Evolutionary conservation across 1,140 invertebrate species (phyloP), one percentile per base, ranked within the genome.

Genomic region (Orius insidiosus): DNA sequence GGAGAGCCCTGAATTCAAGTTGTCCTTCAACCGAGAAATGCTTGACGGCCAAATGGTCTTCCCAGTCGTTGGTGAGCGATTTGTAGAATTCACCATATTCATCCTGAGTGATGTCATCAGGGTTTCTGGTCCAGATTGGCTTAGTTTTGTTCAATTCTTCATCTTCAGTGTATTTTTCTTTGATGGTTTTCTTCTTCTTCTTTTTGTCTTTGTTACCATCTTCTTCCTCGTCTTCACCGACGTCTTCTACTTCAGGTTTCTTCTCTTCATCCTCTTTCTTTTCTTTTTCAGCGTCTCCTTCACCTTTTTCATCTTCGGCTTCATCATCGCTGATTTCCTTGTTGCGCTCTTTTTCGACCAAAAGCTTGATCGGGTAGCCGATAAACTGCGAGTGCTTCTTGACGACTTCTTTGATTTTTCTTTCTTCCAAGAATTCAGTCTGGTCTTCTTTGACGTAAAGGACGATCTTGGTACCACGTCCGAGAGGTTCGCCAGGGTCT

Each of bases 61-160:
- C 95, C 94, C 93, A 98, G 62, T 98, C 95, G 58, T 98, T 97
- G 50, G 92, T 95, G 9, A 98, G 68, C 0, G 85, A 88, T 66
- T 98, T 98, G 78, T 98, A 98, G 70, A 98, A 98, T 68, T 98
- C 95, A 48, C 88, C 93, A 62, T 98, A 98, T 62, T 98, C 94
- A 57, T 97, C 92, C 57, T 93, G 82, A 36, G 80, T 86, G 58
- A 98, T 98, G 56, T 98, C 93, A 67, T 97, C 92, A 33, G 92
- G 84, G 59, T 97, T 98, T 53, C 94, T 73, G 3, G 93, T 98
- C 94, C 95, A 98, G 58, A 98, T 84, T 6, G 95, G 94, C 66
- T 98, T 98, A 5, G 92, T 97, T 60, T 98, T 98, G 72, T 98
- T 98, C 11, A 98, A 61, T 59, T 98, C 92, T 63, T 98, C 94